Base-by-base conservation (phyloP, 2,113 vertebrate genomes). In the Siniperca chuatsi region DNA sequence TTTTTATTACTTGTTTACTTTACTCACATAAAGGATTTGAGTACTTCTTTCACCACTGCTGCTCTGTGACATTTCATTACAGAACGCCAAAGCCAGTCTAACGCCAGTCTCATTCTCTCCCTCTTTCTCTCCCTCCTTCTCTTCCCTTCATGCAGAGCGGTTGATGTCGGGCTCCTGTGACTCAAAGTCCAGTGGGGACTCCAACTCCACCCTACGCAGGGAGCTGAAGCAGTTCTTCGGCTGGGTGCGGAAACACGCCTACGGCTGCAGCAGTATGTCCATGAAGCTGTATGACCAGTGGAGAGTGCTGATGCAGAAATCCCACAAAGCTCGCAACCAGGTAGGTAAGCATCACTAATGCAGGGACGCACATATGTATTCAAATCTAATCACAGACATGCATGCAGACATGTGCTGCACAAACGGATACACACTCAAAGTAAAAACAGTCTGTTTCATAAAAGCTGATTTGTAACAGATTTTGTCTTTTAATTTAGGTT, bases 251-350 rank as follows among this genome's bases (percentile, higher is more conserved):
- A 99, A 99, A 82, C 97, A 98, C 66, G 96, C 97, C 20, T 98
- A 98, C 76, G 97, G 97, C 87, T 99, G 98, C 94, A 97, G 97
- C 79, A 98, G 97, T 92, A 97, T 99, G 84, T 98, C 97, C 94
- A 99, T 99, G 96, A 99, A 99, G 86, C 94, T 98, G 70, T 99
- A 99, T 48, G 98, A 99, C 96, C 98, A 99, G 95, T 99, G 98
- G 98, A 95, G 98, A 48, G 98, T 98, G 87, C 97, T 98, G 96
- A 97, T 99, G 96, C 98, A 99, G 96, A 99, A 99, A 93, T 98
- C 98, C 21, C 98, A 98, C 95, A 99, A 99, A 96, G 94, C 97
- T 79, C 97, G 98, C 95, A 98, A 99, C 97, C 98, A 99, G 98
- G 98, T 99, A 97, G 96, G 96, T 96, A 97, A 97, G 97, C 95